phyloP scores from a whole-genome alignment of 1,140 invertebrate species.

The Caenorhabditis tropicalis region DNA sequence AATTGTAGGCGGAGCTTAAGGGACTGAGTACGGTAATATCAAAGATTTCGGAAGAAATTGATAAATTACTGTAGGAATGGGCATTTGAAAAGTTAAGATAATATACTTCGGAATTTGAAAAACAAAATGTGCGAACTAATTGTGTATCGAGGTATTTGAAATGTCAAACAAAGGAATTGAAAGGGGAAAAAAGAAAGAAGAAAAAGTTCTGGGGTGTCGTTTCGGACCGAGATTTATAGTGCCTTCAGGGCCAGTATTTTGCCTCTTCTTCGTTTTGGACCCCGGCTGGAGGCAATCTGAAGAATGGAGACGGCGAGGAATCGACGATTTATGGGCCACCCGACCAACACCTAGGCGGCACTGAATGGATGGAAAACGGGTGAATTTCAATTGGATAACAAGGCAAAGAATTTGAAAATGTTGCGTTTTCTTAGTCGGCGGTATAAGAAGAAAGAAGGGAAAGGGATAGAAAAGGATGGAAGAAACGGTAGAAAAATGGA shows the following conservation, averaged over 20 bases:
- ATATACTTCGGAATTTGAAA: no score
- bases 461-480: not conserved
- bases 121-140: not conserved
- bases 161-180: not conserved
- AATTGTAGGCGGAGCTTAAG: no score
- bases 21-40: no score
- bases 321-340: slow-evolving; percentile 40
- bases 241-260: not conserved
- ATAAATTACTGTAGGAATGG: no score
- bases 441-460: not conserved
- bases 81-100: no score
- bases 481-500: not conserved
- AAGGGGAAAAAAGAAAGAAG: not conserved
- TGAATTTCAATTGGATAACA: not conserved
- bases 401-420: slow-evolving; percentile 3
- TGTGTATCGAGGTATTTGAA: not conserved
- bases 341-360: slow-evolving; percentile 28
- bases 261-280: not conserved
- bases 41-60: no score
- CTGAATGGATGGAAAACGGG: not conserved
- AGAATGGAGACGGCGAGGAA: not conserved
- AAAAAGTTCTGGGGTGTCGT: slow-evolving; percentile 6
- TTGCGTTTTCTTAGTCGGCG: slow-evolving; percentile 9
- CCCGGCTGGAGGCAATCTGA: slow-evolving; percentile 49
- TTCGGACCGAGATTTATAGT: slow-evolving; percentile 38